phyloP scores from a whole-genome alignment of 2,888 invertebrate species.

The Leptopterna dolabrata region DNA sequence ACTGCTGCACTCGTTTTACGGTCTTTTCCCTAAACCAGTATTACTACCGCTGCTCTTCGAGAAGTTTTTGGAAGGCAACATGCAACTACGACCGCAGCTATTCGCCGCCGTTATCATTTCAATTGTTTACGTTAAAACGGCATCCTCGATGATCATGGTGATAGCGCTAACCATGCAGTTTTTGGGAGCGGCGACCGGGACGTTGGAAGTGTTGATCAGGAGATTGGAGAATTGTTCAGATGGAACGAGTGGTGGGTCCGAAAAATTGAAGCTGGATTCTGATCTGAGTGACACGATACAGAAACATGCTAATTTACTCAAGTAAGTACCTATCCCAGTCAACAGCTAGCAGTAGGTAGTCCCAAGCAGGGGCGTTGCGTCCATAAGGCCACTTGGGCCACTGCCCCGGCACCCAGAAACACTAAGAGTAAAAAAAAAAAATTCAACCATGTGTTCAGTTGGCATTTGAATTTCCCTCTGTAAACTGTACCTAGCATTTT shows the following conservation, averaged over 20 bases:
- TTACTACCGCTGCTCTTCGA: not conserved
- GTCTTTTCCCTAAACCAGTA: not conserved
- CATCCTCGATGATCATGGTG: not conserved
- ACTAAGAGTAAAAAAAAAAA: no score
- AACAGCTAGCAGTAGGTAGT: no score
- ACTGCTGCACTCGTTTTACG: not conserved
- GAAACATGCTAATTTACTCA: not conserved
- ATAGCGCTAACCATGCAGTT: not conserved
- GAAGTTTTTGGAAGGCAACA: not conserved
- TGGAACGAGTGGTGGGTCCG: not conserved
- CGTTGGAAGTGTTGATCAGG: not conserved
- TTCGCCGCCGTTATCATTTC: not conserved
- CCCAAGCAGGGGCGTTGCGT: no score
- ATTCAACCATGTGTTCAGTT: no score
- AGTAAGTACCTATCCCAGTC: not conserved
- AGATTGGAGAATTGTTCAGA: not conserved
- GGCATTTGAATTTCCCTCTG: no score
- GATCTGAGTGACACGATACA: not conserved
- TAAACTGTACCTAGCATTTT: no score
- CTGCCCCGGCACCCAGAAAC: no score
- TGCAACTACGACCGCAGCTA: not conserved
- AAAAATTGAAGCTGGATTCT: not conserved
- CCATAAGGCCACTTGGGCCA: no score
- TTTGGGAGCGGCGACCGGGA: not conserved
- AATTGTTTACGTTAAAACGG: not conserved